Percentiles rank a stretch among this genome's conserved stretches.
Evolutionary conservation across 2,888 invertebrate species (phyloP).

Genomic region (Caenorhabditis imperialis): DNA sequence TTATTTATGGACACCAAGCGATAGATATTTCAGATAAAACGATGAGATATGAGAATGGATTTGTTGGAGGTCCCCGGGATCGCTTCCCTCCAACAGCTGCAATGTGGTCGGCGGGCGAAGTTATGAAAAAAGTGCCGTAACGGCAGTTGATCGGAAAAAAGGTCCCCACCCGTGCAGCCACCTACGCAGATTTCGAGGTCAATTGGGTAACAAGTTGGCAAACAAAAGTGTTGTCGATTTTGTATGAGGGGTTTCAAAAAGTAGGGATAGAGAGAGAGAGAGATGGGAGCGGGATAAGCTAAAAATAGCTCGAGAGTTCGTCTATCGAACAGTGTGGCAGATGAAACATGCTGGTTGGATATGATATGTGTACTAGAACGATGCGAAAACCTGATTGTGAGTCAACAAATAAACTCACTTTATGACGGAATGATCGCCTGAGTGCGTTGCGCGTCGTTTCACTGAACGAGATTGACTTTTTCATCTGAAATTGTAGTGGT

Average conservation of each 20-base stretch:
- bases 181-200: constrained; percentile 51
- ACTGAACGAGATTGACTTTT: constrained; percentile 56
- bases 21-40: too few species aligned
- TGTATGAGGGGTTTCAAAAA: constrained; percentile 27
- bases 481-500: constrained; percentile 42
- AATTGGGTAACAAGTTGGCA: constrained; percentile 46
- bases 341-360: too few species aligned
- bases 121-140: constrained; percentile 46
- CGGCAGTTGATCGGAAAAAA: constrained; percentile 46
- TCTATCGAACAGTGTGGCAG: constrained; percentile 2
- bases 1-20: too few species aligned
- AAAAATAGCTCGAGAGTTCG: constrained; percentile 33
- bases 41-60: constrained; percentile 45
- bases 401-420: constrained; percentile 26
- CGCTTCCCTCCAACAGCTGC: constrained; percentile 29
- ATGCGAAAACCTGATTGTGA: too few species aligned
- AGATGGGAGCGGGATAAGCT: background rate
- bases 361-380: too few species aligned
- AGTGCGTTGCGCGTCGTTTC: constrained; percentile 54
- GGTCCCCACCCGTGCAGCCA: constrained; percentile 27
- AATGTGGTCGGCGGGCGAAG: constrained; percentile 32
- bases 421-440: constrained; percentile 41
- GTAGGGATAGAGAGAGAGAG: background rate
- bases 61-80: constrained; percentile 19
- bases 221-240: constrained; percentile 40